A percentile compares a stretch with the other conserved stretches of the same genome.
These are phyloP conservation scores for Aethina tumida DNA, from an alignment of 1,140 invertebrate genomes.

Conservation along the genomic window DNA sequence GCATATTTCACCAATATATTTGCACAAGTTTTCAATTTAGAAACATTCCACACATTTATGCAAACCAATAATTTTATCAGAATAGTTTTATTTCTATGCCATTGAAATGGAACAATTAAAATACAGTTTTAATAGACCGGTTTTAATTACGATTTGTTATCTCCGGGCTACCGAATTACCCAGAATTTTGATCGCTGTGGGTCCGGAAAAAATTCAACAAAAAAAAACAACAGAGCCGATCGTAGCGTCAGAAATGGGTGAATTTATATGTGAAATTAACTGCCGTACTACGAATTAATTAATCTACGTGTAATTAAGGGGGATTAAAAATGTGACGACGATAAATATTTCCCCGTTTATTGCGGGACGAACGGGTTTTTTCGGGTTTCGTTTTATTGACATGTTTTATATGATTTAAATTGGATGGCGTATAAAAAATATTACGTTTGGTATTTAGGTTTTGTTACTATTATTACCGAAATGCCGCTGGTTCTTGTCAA, in stretches of 20 bases:
- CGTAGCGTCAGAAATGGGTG: constrained; percentile 5
- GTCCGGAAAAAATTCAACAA: not conserved
- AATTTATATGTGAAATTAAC: too few species aligned
- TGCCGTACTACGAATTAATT: constrained; percentile 15
- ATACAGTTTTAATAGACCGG: too few species aligned
- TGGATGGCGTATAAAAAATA: not conserved
- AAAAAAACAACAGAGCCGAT: constrained; percentile 6
- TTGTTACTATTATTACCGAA: too few species aligned
- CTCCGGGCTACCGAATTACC: constrained; percentile 8
- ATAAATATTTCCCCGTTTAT: constrained; percentile 9
- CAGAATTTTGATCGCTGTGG: constrained; percentile 1
- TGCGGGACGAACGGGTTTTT: constrained; percentile 1
- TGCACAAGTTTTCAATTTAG: too few species aligned
- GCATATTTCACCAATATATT: too few species aligned
- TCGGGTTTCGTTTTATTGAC: not conserved
- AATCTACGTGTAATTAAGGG: constrained; percentile 13
- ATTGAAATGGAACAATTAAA: too few species aligned
- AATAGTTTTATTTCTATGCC: too few species aligned
- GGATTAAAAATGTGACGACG: constrained; percentile 15
- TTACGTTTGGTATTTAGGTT: too few species aligned
- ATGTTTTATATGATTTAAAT: constrained; percentile 2
- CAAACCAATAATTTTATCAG: too few species aligned
- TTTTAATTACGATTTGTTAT: too few species aligned
- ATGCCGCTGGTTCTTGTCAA: too few species aligned
- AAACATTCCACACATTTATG: too few species aligned